Percentiles rank a stretch among this genome's conserved stretches.
These are phyloP conservation scores for Dasypolia templi DNA, from an alignment of 2,888 invertebrate species.

Conservation along the genomic window DNA sequence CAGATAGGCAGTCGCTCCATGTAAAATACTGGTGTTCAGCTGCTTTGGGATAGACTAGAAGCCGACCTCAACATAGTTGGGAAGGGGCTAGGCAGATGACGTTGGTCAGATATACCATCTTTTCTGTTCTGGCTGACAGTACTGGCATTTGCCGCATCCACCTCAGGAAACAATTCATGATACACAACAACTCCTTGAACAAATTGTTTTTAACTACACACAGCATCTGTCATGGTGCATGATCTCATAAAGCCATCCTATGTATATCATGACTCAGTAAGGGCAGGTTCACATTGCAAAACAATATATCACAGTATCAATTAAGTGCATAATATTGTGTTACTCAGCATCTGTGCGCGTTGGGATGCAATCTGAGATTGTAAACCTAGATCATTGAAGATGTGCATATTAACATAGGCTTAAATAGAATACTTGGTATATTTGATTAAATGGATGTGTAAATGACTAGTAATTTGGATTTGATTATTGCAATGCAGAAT, in stretches of 20 bases:
- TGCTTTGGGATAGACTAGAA: no score
- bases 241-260: conserved; percentile 48
- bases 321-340: conserved; percentile 50
- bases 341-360: conserved; percentile 45
- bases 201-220: conserved; percentile 5
- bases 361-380: conserved; percentile 46
- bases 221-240: conserved; percentile 25
- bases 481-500: background rate
- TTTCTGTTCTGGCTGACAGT: background rate
- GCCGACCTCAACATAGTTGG: no score
- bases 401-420: background rate
- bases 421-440: background rate
- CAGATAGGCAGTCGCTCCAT: no score
- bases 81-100: no score
- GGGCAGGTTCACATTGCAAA: conserved; percentile 40
- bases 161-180: background rate
- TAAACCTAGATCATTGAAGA: conserved; percentile 25
- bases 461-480: background rate
- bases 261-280: conserved; percentile 36
- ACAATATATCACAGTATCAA: conserved; percentile 59
- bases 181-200: background rate
- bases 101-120: no score
- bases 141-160: background rate
- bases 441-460: background rate
- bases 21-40: no score